Base-by-base conservation (phyloP, 2,113 vertebrate species). In the Parotia lawesii region DNA sequence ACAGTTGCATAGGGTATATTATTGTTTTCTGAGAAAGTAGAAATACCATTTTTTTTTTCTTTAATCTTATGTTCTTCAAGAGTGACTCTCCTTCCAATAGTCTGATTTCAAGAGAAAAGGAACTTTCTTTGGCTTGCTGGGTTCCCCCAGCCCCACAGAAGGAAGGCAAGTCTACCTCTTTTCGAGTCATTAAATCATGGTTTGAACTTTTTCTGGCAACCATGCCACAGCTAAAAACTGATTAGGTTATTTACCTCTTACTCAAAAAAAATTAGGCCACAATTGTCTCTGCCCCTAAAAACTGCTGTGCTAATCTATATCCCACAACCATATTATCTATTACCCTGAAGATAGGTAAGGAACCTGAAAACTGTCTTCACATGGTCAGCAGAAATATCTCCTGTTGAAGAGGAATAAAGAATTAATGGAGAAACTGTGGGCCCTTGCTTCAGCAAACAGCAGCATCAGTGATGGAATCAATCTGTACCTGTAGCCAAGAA, bases 141-240 rank as follows among this genome's bases (percentile, higher is more conserved):
- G 11, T 20, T 44, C 2, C 10, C 6, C 18, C 13, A 56, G 3
- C 0, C 10, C 4, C 15, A 1, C 22, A 27, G 25, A 76, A 50
- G 12, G 6, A 31, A 70, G 12, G 3, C 22, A 31, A 66, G 20
- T 45, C 21, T 56, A 19, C n/a, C 15, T n/a, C 9, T 60, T 77
- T 70, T 44, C 44, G 22, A 35, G 18, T 44, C 3, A 10, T 44
- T 54, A 31, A 50, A 74, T 78, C 12, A 27, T 23, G 4, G 9
- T 25, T 64, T 50, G 38, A 82, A 25, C 6, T 54, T 54, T 15
- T 73, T 44, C 35, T 56, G 56, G 29, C 14, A 5, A 22, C 6
- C 10, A 29, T 3, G 3, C 20, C 16, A 66, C 33, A 79, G 21
- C 35, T 67, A 33, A 57, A 89, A 71, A 5, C 15, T 61, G 4